These are phyloP conservation scores for Gymnogyps californianus DNA, from an alignment of 2,113 vertebrate genomes.

Conservation along the genomic window DNA sequence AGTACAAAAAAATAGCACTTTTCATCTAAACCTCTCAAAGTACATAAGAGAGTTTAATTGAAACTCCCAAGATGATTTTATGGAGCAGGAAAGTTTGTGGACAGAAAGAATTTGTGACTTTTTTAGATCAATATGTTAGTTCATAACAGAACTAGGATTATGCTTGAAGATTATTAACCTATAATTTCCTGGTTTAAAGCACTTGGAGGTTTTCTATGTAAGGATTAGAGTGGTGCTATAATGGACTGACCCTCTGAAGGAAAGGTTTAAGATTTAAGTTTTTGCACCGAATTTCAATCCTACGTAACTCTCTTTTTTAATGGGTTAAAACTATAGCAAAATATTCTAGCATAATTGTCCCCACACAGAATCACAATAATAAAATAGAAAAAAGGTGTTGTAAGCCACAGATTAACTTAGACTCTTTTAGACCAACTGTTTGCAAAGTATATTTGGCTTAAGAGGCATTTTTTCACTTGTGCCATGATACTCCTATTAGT, in stretches of 20 bases:
- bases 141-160: not conserved
- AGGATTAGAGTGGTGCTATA: not conserved
- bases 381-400: not conserved
- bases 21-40: not conserved
- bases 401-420: not conserved
- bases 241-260: not conserved
- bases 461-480: not conserved
- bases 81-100: not conserved
- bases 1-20: not conserved
- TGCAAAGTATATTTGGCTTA: not conserved
- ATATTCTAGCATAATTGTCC: fast-evolving
- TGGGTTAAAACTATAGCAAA: not conserved
- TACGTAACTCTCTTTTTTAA: not conserved
- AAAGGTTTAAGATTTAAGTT: not conserved
- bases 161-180: not conserved
- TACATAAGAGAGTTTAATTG: not conserved
- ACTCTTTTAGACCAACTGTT: fast-evolving
- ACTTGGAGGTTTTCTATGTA: not conserved
- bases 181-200: not conserved
- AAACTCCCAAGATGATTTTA: not conserved
- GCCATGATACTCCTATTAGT: not conserved
- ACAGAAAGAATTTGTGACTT: not conserved
- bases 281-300: not conserved
- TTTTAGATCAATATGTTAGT: not conserved
- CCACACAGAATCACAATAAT: not conserved